Conservation (phyloP, 23 tunicate genomes). For the Clavelina lepadiformis region DNA sequence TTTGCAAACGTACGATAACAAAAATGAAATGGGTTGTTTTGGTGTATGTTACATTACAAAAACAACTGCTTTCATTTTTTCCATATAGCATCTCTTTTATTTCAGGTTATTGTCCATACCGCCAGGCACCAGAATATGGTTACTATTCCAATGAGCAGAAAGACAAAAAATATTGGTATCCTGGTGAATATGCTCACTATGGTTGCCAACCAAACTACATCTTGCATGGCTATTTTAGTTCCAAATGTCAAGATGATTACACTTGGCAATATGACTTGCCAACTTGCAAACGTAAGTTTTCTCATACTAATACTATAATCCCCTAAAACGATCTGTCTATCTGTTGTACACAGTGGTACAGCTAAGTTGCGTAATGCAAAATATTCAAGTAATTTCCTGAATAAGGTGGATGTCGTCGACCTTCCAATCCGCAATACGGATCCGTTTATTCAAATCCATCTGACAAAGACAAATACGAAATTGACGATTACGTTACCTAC, state of each 20-base stretch:
- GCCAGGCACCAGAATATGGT: conserved; percentile 20
- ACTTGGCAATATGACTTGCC: conserved; percentile 23
- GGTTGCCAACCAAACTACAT: conserved; percentile 17
- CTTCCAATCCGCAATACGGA: conserved; percentile 10
- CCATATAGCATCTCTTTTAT: too few species aligned
- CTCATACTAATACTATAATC: too few species aligned
- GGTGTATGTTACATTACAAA: too few species aligned
- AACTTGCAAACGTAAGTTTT: conserved; percentile 7
- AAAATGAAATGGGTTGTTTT: too few species aligned
- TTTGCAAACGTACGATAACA: conserved; percentile 22
- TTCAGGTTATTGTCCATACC: conserved; percentile 33
- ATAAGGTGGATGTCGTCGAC: conserved; percentile 23
- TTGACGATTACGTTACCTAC: conserved; percentile 8
- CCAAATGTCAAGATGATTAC: conserved; percentile 6
- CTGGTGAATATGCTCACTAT: conserved; percentile 24
- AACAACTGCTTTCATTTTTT: too few species aligned
- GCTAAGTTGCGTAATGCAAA: too few species aligned
- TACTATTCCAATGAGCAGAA: too few species aligned
- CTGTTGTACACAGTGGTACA: too few species aligned
- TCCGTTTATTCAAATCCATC: conserved; percentile 6
- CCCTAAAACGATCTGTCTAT: too few species aligned
- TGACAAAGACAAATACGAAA: neutral
- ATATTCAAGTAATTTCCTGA: too few species aligned
- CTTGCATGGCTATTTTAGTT: conserved; percentile 17
- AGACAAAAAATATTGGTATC: conserved; percentile 16